Evolutionary conservation across 2,888 invertebrate genomes (phyloP).

Genomic region (Chymomyza amoena): DNA sequence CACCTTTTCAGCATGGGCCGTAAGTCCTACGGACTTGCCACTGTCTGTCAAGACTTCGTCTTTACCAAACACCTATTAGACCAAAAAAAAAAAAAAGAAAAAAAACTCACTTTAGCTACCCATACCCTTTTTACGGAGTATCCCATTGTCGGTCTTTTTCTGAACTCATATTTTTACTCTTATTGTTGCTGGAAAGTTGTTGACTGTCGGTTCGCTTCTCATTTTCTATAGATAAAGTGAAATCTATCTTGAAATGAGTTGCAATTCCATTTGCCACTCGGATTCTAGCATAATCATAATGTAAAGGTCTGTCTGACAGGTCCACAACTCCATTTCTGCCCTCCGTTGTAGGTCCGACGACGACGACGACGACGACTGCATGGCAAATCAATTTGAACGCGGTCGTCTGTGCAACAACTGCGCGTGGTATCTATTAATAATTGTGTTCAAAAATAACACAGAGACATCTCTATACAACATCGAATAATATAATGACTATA

Average conservation of each 20-base stretch:
- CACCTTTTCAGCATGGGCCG: no score
- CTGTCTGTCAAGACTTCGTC: no score
- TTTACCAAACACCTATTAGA: no score
- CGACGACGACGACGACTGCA: conserved; percentile 55
- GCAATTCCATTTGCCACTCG: conserved; percentile 64
- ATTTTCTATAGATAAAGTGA: conserved; percentile 48
- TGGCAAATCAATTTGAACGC: conserved; percentile 62
- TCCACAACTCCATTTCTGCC: conserved; percentile 32
- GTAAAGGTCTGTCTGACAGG: neutral
- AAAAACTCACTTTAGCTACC: no score
- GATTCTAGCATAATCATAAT: conserved; percentile 51
- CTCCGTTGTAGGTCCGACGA: neutral
- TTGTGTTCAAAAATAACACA: neutral
- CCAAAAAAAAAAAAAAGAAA: no score
- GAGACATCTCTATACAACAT: neutral
- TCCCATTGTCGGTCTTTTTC: conserved; percentile 23
- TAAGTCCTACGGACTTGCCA: no score
- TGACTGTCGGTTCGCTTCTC: conserved; percentile 19
- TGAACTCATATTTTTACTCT: conserved; percentile 57
- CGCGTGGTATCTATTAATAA: neutral
- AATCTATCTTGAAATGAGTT: conserved; percentile 47
- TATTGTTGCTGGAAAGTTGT: conserved; percentile 56
- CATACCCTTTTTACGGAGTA: neutral
- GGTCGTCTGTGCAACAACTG: conserved; percentile 17
- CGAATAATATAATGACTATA: neutral